These are phyloP conservation scores for Steinernema feltiae DNA, from an alignment of 1,140 invertebrate species.

Conservation along the genomic window DNA sequence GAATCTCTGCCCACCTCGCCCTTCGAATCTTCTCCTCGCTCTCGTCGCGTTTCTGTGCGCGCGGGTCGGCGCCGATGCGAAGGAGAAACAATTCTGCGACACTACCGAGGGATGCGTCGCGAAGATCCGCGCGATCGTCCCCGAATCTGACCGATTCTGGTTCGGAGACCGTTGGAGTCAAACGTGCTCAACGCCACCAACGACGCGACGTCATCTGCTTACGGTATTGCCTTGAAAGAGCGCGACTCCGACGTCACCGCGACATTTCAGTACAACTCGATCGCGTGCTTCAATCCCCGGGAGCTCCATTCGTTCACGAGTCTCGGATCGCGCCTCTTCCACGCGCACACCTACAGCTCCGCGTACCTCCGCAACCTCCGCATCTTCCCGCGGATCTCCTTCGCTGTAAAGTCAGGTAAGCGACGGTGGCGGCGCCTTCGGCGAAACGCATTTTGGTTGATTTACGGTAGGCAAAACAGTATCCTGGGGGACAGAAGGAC, in stretches of 20 bases:
- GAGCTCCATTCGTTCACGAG: conserved; percentile 30
- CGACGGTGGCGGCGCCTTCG: background rate
- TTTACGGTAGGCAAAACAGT: background rate
- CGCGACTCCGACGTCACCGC: background rate
- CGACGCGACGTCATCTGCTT: background rate
- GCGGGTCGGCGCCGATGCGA: background rate
- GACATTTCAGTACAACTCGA: conserved; percentile 26
- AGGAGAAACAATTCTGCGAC: conserved; percentile 31
- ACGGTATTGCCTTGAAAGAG: background rate
- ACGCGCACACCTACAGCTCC: conserved; percentile 45
- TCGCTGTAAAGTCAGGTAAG: conserved; percentile 37
- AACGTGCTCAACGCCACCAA: conserved; percentile 23
- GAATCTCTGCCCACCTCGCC: background rate
- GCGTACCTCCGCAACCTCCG: conserved; percentile 45
- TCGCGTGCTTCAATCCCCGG: conserved; percentile 40
- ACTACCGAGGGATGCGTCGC: conserved; percentile 34
- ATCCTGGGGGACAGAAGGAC: background rate
- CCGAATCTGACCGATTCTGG: conserved; percentile 44
- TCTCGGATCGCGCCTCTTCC: conserved; percentile 47
- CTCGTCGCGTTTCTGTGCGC: conserved; percentile 5
- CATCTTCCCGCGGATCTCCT: conserved; percentile 48
- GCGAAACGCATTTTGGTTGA: background rate
- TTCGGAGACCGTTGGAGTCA: conserved; percentile 44
- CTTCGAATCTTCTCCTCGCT: background rate
- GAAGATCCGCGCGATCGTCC: conserved; percentile 36